These are phyloP conservation scores for Lutjanus argentimaculatus DNA, from an alignment of 2,797 vertebrate species.

Conservation along the genomic window DNA sequence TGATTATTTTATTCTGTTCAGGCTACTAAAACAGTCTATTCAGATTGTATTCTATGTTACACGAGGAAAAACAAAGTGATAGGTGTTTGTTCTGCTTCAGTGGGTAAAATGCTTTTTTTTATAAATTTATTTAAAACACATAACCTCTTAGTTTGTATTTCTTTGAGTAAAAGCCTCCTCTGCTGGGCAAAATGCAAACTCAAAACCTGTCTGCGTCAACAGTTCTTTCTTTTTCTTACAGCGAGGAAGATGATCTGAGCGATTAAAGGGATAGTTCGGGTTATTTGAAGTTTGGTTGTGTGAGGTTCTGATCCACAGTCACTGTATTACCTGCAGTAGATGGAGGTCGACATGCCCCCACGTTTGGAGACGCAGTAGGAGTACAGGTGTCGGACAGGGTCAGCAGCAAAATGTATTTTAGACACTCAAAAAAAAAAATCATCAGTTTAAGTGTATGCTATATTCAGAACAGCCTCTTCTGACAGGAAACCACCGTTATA, in stretches of 20 bases:
- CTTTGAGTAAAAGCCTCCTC: constrained; percentile 60
- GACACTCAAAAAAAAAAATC: too few species aligned
- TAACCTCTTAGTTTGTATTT: constrained; percentile 75
- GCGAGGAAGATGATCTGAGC: neutral
- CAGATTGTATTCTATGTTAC: constrained; percentile 85
- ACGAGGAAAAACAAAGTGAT: constrained; percentile 83
- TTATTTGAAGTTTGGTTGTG: too few species aligned
- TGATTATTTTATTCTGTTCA: constrained; percentile 85
- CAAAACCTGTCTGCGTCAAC: constrained; percentile 1
- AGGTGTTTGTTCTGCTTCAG: constrained; percentile 88
- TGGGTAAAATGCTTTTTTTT: constrained; percentile 83
- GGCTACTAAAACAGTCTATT: constrained; percentile 76
- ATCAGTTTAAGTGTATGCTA: too few species aligned
- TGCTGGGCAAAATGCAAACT: constrained; percentile 37
- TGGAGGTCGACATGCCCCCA: too few species aligned
- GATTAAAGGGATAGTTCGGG: neutral
- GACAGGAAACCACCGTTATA: too few species aligned
- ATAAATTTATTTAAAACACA: constrained; percentile 90
- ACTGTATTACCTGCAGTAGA: too few species aligned
- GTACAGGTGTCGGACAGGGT: too few species aligned
- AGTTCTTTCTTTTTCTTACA: neutral
- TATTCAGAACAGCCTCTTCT: too few species aligned
- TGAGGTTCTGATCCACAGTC: too few species aligned
- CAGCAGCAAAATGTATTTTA: too few species aligned
- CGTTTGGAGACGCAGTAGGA: too few species aligned